phyloP scores from a whole-genome alignment of 2,113 vertebrate species.

The Empidonax alnorum region DNA sequence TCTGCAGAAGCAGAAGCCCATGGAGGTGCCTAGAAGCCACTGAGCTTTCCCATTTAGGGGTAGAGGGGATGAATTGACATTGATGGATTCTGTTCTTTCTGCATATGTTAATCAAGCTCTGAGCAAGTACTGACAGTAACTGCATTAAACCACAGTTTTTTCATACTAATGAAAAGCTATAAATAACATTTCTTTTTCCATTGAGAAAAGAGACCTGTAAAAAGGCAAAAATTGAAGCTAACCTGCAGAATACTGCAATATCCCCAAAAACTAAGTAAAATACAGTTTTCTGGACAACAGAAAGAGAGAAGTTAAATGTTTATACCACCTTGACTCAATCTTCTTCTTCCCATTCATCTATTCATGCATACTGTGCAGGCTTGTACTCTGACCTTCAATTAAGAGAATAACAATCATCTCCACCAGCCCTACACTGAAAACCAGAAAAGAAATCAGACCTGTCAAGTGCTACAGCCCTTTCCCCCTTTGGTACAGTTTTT shows the following conservation, averaged over 20 bases:
- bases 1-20: neutral
- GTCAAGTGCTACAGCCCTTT: neutral
- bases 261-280: neutral
- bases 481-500: neutral
- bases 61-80: neutral
- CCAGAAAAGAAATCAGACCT: neutral
- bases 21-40: neutral
- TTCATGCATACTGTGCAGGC: neutral
- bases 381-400: neutral
- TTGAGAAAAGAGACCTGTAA: neutral
- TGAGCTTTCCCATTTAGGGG: neutral
- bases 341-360: neutral
- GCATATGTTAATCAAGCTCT: neutral
- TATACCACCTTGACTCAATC: neutral
- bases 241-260: neutral
- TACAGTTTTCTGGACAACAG: neutral
- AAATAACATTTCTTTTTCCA: neutral
- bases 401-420: neutral
- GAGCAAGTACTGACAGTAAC: neutral
- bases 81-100: neutral
- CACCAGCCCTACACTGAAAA: neutral
- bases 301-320: neutral
- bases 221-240: neutral
- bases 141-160: neutral
- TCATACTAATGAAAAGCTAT: neutral